Evolutionary conservation across 2,113 vertebrate species (phyloP), one percentile per base, ranked within the genome.

Genomic region (Myrmecobius fasciatus): DNA sequence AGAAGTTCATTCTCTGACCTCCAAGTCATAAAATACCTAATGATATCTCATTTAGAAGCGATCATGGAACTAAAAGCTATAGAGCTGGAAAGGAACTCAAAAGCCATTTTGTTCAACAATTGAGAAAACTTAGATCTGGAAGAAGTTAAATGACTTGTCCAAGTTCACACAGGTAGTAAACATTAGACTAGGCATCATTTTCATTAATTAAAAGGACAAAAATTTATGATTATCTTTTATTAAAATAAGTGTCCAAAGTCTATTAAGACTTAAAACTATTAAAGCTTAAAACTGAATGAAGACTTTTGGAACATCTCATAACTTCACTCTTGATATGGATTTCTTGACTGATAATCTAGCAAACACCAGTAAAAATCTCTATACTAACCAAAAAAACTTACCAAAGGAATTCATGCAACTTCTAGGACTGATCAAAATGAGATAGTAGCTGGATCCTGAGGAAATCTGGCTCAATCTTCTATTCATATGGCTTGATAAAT

Each of bases 31-130:
- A 96, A 96, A 94, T 83, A 46, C 97, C 94, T 67, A 95, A 92
- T 93, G 94, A 95, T 95, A 51, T 95, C 47, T 92, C 91, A n/a
- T 91, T 96, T 88, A 91, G 52, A 93, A 91, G 75, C 94, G 97
- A 92, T 93, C 93, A 91, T 0, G 17, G 56, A 26, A 0, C 31
- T 36, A 10, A 67, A 67, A n/a, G 60, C 60, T 28, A 17, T 36
- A 36, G 4, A 36, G 31, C 31, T 67, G 31, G 31, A 67, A 67
- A 67, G 60, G 14, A 67, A 10, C 12, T 36, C 60, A 36, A 67
- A 67, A 67, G 60, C 14, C 31, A 67, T 36, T 9, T 67, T 0
- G 31, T 67, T 12, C 60, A n/a, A 67, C 31, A 36, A 1, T 17
- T 36, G 60, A 67, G 31, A 4, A 67, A 67, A 36, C 31, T 67